phyloP scores from a whole-genome alignment of 2,113 vertebrate species.

The Oncorhynchus clarkii region DNA sequence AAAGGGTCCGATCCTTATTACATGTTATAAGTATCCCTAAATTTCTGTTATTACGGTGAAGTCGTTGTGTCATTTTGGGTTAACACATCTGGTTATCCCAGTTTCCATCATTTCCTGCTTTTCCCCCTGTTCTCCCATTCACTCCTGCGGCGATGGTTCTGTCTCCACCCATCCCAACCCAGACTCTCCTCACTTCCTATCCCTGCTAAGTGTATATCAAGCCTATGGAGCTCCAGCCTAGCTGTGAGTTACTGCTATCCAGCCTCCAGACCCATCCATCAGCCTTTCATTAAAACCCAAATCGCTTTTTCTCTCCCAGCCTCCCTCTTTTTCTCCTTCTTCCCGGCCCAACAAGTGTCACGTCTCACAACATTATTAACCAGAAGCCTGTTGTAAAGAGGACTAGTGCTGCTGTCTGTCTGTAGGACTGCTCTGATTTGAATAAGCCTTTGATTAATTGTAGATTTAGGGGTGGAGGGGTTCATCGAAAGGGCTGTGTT shows the following conservation, averaged over 20 bases:
- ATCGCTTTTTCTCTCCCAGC: slow-evolving; percentile 54
- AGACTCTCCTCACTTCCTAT: neutral
- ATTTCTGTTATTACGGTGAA: no score
- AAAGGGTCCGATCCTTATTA: no score
- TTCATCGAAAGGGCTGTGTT: no score
- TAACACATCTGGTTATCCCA: neutral
- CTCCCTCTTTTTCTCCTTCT: slow-evolving; percentile 14
- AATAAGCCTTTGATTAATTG: slow-evolving; percentile 23
- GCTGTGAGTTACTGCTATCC: slow-evolving; percentile 61
- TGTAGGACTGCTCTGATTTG: slow-evolving; percentile 4
- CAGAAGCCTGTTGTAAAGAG: slow-evolving; percentile 36
- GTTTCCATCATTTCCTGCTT: neutral
- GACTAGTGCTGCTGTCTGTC: no score
- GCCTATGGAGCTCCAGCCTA: slow-evolving; percentile 13
- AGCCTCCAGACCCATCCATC: slow-evolving; percentile 59
- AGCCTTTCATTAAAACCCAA: slow-evolving; percentile 66
- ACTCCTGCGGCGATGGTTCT: neutral
- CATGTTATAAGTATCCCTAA: no score
- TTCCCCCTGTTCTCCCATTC: neutral
- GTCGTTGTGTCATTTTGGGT: no score
- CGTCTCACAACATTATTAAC: slow-evolving; percentile 27
- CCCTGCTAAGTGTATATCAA: slow-evolving; percentile 35
- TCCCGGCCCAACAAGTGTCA: slow-evolving; percentile 35
- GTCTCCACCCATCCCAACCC: neutral
- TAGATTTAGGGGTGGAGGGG: no score